Conservation (phyloP, 1,140 invertebrate genomes). For the Cydia amplana region DNA sequence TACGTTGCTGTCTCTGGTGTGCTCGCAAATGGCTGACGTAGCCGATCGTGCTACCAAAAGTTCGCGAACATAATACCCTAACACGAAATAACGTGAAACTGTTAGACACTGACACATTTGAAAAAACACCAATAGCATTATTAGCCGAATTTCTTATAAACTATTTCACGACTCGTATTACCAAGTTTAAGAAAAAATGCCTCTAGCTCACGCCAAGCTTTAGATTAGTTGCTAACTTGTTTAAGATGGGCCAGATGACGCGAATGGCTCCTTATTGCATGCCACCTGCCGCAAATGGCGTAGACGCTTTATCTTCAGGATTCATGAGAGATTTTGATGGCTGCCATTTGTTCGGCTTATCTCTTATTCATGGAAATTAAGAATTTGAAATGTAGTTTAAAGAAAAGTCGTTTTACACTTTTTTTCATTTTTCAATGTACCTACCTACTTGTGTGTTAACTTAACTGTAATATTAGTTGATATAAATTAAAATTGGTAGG, state of each 20-base stretch:
- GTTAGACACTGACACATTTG: too few species aligned
- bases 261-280: constrained; percentile 26
- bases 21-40: too few species aligned
- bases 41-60: too few species aligned
- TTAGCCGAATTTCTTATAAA: not conserved
- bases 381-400: not conserved
- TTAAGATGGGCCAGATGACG: constrained; percentile 30
- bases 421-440: too few species aligned
- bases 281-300: constrained; percentile 22
- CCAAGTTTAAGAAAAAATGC: constrained; percentile 21
- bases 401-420: not conserved
- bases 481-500: too few species aligned
- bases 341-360: constrained; percentile 4
- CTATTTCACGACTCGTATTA: not conserved
- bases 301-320: not conserved
- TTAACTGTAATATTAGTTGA: too few species aligned
- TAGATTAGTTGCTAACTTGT: constrained; percentile 32
- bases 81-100: not conserved
- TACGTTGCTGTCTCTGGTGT: too few species aligned
- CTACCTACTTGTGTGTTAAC: not conserved
- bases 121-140: not conserved
- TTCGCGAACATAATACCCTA: too few species aligned
- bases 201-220: constrained; percentile 3
- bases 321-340: constrained; percentile 25
- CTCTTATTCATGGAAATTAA: constrained; percentile 5